Evolutionary conservation across 2,797 vertebrate species (phyloP), one percentile per base, ranked within the genome.

Genomic region (Otolemur crassicaudatus): DNA sequence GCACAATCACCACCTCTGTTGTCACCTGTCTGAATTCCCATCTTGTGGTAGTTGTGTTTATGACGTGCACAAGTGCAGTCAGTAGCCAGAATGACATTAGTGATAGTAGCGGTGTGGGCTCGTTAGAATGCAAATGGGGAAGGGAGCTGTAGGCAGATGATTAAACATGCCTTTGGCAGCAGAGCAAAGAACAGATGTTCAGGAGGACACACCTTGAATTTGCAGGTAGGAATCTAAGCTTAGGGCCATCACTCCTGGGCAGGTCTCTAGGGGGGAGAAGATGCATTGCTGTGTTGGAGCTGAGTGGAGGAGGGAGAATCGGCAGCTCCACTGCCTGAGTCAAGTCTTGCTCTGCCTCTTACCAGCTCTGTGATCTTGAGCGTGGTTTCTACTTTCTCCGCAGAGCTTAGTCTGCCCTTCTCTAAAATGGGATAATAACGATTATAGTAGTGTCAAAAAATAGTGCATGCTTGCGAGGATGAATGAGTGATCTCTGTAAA

Each of bases 161-260:
- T 87, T 76, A 61, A 93, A 69, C 58, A 7, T 10, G 87, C 49
- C 88, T 82, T 67, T 22, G 86, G 92, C 92, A 87, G 7, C 63
- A 27, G 40, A 92, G 72, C 82, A 22, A 46, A 93, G 90, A 49
- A 29, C 91, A 49, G 85, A 43, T 9, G 37, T 43, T n/a, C 23
- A 70, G 40, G 58, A 88, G 58, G 77, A 17, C 65, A 58, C 22
- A 27, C 72, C 80, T n/a, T 31, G 29, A 60, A n/a, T 53, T 29
- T 53, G 77, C 75, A 69, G 81, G 82, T 37, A 13, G 70, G 69
- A 53, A 25, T 56, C 11, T 0, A 65, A 43, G 27, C 56, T 56
- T 31, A 22, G 0, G 14, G 20, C 69, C 65, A 2, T 22, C 25
- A 2, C 34, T 37, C 40, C 73, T 7, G 10, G 40, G 75, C 7